Base-by-base conservation (phyloP, 2,113 vertebrate genomes). In the Litocranius walleri region DNA sequence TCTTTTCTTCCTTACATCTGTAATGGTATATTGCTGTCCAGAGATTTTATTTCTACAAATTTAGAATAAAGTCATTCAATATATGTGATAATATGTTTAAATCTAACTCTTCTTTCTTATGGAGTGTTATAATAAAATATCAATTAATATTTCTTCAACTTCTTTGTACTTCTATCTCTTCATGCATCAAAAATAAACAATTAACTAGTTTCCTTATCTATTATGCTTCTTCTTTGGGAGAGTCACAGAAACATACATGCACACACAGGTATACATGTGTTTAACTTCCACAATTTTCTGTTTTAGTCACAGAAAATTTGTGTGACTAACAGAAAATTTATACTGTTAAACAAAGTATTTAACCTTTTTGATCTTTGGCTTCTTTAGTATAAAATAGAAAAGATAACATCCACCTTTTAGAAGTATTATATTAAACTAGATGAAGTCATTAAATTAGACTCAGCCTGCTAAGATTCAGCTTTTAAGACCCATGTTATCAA, bases 311-410 rank as follows among this genome's bases (percentile, higher is more conserved):
- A 64, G 61, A 16, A 64, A 62, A 62, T 62, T 33, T 62, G 30
- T 27, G 13, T 78, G n/a, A 80, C 14, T 48, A 54, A 64, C 8
- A 94, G n/a, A 71, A 71, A 40, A 74, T 23, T 74, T 74, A 74
- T 5, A 40, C 17, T 40, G 19, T 23, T 40, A 74, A 74, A 40
- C 0, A 0, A 74, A 23, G n/a, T 71, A 36, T 71, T 59, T 94
- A 87, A 74, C 6, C 17, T 45, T 30, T 89, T 80, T 81, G 19
- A 3, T 3, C 2, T 90, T 94, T 61, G 11, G 17, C 9, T 82
- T 95, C 16, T 29, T 52, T 94, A 29, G 6, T 29, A 3, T 82
- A 93, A 95, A 96, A 56, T 15, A 83, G 6, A 36, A 95, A 88
- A 4, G 4, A 74, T 56, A 88, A 7, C 12, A 62, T 25, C 36